Percentiles rank a stretch among this genome's conserved stretches.
Evolutionary conservation across 2,113 vertebrate species (phyloP).

Genomic region (Crotalus tigris): DNA sequence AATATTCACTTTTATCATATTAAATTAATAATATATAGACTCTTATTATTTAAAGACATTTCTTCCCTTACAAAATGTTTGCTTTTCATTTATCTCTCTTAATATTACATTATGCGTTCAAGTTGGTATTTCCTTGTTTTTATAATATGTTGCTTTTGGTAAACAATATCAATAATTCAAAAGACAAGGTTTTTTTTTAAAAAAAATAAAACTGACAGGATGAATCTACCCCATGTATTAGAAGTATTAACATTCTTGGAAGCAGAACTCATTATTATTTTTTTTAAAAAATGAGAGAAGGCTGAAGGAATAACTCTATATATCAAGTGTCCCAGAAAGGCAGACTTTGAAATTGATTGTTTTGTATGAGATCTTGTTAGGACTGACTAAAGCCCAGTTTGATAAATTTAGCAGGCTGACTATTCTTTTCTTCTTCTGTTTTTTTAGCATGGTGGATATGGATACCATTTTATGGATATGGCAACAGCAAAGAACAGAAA

Average conservation of each 20-base stretch:
- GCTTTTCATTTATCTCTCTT: conserved; percentile 5
- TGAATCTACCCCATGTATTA: not conserved
- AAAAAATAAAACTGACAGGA: not conserved
- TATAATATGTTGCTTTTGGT: not conserved
- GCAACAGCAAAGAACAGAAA: not conserved
- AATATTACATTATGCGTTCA: not conserved
- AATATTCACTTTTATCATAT: not conserved
- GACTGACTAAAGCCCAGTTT: not conserved
- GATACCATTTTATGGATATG: not conserved
- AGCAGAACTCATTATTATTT: not conserved
- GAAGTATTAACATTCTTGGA: not conserved
- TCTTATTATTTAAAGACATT: not conserved
- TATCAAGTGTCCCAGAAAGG: not conserved
- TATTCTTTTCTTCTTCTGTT: not conserved
- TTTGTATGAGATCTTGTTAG: not conserved
- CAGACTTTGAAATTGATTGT: not conserved
- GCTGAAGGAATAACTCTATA: not conserved
- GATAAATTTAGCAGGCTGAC: not conserved
- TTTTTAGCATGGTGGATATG: not conserved
- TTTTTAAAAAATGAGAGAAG: not conserved
- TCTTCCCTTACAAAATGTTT: conserved; percentile 8
- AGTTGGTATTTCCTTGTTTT: not conserved
- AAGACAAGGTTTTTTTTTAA: not conserved
- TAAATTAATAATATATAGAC: not conserved
- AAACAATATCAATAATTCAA: conserved; percentile 29